These are phyloP conservation scores for Drosophila nigromelanica DNA, from an alignment of 1,140 invertebrate species.

Conservation along the genomic window DNA sequence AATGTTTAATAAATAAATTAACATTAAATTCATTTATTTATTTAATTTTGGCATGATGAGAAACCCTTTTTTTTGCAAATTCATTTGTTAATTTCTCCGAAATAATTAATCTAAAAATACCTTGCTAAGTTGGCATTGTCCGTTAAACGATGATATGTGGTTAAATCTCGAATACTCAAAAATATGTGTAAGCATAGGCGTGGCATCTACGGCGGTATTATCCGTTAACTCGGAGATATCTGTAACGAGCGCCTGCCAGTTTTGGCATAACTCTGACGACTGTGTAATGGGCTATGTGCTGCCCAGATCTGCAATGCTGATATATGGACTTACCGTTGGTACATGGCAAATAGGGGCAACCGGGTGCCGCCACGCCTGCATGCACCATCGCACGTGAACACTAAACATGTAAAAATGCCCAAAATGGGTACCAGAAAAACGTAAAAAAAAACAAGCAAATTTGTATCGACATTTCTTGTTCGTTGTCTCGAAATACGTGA, in stretches of 20 bases:
- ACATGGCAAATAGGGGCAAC: conserved; percentile 8
- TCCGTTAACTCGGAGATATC: conserved; percentile 20
- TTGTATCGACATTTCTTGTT: conserved; percentile 22
- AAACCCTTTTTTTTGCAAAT: neutral
- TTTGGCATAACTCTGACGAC: conserved; percentile 11
- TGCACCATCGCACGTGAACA: conserved; percentile 40
- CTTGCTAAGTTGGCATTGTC: neutral
- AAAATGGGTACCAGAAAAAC: conserved; percentile 4
- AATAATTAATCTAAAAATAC: neutral
- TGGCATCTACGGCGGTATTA: conserved; percentile 15
- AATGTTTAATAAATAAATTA: no score
- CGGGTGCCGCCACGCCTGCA: conserved; percentile 10
- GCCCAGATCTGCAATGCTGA: conserved; percentile 24
- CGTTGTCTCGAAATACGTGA: conserved; percentile 27
- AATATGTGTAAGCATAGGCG: conserved; percentile 39
- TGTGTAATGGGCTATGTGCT: neutral
- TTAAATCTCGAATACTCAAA: conserved; percentile 2
- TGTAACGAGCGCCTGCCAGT: conserved; percentile 32
- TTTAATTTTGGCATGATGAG: neutral
- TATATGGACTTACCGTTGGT: conserved; percentile 13
- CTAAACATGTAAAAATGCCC: conserved; percentile 14
- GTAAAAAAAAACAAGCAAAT: conserved; percentile 21
- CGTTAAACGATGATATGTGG: neutral
- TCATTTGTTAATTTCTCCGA: neutral
- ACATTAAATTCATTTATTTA: neutral